A percentile compares a stretch with the other conserved stretches of the same genome.
Conservation (phyloP, 2,113 vertebrate genomes). For the Tachycineta bicolor region DNA sequence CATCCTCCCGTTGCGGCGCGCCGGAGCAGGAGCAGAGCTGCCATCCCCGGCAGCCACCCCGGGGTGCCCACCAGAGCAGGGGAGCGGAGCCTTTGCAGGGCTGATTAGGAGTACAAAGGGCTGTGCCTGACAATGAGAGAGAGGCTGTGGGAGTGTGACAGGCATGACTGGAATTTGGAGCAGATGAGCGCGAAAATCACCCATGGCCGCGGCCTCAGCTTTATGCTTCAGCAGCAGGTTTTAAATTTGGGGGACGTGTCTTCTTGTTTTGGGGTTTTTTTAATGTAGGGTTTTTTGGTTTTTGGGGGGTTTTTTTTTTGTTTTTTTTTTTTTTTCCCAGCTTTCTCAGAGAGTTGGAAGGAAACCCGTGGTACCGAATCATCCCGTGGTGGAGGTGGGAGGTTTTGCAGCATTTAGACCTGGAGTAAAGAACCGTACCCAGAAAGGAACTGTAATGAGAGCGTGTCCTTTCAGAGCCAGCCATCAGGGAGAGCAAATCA, state of each 20-base stretch:
- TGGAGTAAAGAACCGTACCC: background rate
- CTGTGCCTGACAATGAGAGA: constrained; percentile 12
- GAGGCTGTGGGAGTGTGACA: background rate
- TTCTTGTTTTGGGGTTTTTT: background rate
- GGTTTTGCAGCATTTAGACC: background rate
- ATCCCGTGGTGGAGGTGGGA: background rate
- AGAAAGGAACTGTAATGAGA: constrained; percentile 36
- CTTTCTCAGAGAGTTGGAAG: background rate
- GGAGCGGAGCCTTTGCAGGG: background rate
- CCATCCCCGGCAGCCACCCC: background rate
- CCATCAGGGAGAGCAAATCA: constrained; percentile 58
- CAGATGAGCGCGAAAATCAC: background rate
- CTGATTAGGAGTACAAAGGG: constrained; percentile 37
- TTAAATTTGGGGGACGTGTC: background rate
- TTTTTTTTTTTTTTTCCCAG: background rate
- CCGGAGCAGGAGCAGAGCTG: background rate
- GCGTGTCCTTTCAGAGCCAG: background rate
- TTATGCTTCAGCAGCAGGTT: background rate
- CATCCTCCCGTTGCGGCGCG: too few relatives aligned
- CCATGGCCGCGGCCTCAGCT: background rate
- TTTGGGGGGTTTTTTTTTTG: background rate
- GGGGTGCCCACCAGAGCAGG: background rate
- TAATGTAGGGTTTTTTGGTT: background rate
- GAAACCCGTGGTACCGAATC: rapidly evolving
- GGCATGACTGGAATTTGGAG: constrained; percentile 56